Base-by-base conservation (phyloP, 2,888 invertebrate species). In the Asteroscopus sphinx region DNA sequence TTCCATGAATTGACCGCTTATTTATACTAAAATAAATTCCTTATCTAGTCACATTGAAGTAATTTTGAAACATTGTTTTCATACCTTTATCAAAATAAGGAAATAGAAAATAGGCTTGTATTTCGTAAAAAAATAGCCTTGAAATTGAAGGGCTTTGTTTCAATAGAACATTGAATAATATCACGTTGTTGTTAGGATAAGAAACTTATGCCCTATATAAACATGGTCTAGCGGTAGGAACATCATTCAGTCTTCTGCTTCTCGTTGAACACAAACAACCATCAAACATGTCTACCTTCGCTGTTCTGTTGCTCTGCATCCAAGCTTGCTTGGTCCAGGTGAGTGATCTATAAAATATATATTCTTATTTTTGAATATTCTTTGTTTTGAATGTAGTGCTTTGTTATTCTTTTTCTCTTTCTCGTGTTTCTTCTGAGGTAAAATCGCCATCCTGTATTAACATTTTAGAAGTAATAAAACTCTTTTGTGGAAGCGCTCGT, bases 271-370 rank as follows among this genome's bases (percentile, higher is more conserved):
- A 48, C 41, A 53, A 15, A 47, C 36, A 13, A 39, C 36, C 30
- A 49, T 46, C 61, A 49, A 58, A 55, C 28, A 71, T 71, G 71
- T 52, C 56, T 44, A 47, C 68, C 52, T 64, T 68, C 40, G 57
- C 64, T 30, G 15, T 72, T 16, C 33, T 75, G 17, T 54, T 77
- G 13, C 61, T 76, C 46, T 73, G 74, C 72, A 56, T 73, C 48
- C 62, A 62, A 54, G 57, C 62, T 49, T 62, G 60, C 73, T 73
- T 83, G 61, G 55, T 61, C 37, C 61, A 61, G 55, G 51, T 55
- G 32, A 52, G 42, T 45, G 8, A 8, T 9, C 7, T n/a, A n/a
- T n/a, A n/a, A n/a, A n/a, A n/a, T n/a, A n/a, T n/a, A n/a, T n/a
- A n/a, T n/a, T n/a, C n/a, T n/a, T n/a, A n/a, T n/a, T n/a, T n/a